Conservation (phyloP, 2,888 invertebrate genomes). For the Harpagoxenus sublaevis region DNA sequence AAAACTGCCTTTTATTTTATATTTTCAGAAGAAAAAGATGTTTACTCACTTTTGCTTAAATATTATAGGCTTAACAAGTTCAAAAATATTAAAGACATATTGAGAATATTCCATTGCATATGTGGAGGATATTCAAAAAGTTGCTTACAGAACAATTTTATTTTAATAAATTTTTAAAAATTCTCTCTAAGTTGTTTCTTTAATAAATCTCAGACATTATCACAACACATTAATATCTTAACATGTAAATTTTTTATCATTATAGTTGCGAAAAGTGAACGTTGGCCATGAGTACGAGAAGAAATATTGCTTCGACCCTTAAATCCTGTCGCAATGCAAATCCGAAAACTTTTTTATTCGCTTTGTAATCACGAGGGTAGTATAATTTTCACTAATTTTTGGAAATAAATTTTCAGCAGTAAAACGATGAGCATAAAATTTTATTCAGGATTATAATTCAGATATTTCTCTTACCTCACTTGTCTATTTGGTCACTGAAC, state of each 20-base stretch:
- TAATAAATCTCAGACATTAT: neutral
- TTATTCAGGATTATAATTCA: conserved; percentile 52
- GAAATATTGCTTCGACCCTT: neutral
- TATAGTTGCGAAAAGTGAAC: neutral
- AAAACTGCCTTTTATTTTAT: neutral
- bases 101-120: neutral
- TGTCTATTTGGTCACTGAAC: conserved; percentile 47
- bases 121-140: neutral
- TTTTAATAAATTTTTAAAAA: neutral
- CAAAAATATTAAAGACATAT: neutral
- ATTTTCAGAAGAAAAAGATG: neutral
- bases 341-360: neutral
- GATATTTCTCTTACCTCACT: conserved; percentile 68
- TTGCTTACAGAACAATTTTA: neutral
- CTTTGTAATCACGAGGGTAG: neutral
- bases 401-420: neutral
- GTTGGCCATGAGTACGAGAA: neutral
- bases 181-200: neutral
- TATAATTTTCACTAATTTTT: neutral
- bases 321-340: conserved; percentile 1
- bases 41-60: neutral
- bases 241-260: neutral
- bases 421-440: conserved; percentile 22
- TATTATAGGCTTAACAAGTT: neutral
- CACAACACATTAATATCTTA: neutral